phyloP scores from a whole-genome alignment of 2,113 vertebrate genomes.

The Muntiacus muntjak region DNA sequence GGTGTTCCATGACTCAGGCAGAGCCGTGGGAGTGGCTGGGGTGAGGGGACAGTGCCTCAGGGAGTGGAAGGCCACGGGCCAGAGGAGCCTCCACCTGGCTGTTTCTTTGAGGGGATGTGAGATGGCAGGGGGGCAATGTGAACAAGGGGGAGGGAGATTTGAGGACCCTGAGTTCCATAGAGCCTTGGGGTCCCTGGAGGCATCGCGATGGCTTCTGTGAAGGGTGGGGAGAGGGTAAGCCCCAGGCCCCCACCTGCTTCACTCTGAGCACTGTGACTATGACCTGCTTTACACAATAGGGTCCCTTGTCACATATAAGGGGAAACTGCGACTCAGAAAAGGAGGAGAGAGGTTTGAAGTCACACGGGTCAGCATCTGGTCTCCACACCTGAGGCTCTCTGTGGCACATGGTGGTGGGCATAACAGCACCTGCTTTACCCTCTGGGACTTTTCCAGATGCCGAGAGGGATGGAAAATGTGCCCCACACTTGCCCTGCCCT shows the following conservation, averaged over 20 bases:
- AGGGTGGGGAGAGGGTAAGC: too few relatives aligned
- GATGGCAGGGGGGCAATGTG: neutral
- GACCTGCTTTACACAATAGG: neutral
- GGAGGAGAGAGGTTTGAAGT: neutral
- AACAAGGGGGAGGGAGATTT: neutral
- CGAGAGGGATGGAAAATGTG: neutral
- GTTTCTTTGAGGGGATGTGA: neutral
- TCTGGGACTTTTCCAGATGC: neutral
- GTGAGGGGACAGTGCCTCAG: neutral
- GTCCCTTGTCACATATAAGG: neutral
- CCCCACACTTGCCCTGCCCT: fast-evolving
- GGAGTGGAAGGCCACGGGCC: neutral
- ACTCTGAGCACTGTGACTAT: neutral
- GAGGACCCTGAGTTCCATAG: neutral
- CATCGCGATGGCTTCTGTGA: neutral
- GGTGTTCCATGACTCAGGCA: neutral
- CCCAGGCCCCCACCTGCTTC: neutral
- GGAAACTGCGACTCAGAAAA: neutral
- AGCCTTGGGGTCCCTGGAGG: neutral
- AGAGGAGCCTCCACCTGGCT: neutral
- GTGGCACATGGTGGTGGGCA: neutral
- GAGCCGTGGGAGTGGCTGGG: neutral
- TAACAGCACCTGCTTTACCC: neutral
- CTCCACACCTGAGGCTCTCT: neutral
- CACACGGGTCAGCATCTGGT: neutral